A percentile compares a stretch with the other conserved stretches of the same genome.
Conservation (phyloP, 2,113 vertebrate genomes). For the Nanorana parkeri region DNA sequence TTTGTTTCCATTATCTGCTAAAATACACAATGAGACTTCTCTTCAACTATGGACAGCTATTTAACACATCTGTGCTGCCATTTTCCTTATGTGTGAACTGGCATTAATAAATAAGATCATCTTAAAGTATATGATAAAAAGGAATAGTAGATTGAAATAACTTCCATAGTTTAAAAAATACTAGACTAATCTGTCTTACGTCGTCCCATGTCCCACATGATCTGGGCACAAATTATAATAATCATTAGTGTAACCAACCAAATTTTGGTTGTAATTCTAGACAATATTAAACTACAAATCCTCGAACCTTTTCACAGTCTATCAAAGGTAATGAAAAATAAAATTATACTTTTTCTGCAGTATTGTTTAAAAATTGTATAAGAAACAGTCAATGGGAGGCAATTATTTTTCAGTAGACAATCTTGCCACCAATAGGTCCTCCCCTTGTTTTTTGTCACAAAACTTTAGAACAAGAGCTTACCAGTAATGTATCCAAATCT, state of each 20-base stretch:
- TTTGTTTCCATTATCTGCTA: constrained; percentile 54
- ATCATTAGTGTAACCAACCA: too few relatives aligned
- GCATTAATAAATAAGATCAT: constrained; percentile 21
- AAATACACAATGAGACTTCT: constrained; percentile 37
- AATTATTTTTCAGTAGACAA: too few relatives aligned
- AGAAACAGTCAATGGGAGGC: too few relatives aligned
- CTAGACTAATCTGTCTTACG: background rate
- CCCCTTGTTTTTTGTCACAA: too few relatives aligned
- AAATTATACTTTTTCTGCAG: too few relatives aligned
- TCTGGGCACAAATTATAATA: background rate
- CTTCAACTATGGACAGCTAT: constrained; percentile 40
- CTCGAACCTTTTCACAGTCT: background rate
- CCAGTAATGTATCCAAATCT: too few relatives aligned
- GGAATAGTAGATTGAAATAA: background rate
- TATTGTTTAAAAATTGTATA: too few relatives aligned
- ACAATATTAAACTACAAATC: background rate
- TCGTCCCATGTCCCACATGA: background rate
- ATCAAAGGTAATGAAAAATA: too few relatives aligned
- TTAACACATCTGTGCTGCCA: constrained; percentile 52
- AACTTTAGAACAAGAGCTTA: too few relatives aligned
- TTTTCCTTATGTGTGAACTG: constrained; percentile 44
- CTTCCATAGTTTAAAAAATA: too few relatives aligned
- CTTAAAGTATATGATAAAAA: background rate
- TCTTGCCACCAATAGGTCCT: too few relatives aligned
- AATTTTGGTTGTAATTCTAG: background rate